These are phyloP conservation scores for Zeus faber DNA, from an alignment of 2,113 vertebrate species.

Conservation along the genomic window DNA sequence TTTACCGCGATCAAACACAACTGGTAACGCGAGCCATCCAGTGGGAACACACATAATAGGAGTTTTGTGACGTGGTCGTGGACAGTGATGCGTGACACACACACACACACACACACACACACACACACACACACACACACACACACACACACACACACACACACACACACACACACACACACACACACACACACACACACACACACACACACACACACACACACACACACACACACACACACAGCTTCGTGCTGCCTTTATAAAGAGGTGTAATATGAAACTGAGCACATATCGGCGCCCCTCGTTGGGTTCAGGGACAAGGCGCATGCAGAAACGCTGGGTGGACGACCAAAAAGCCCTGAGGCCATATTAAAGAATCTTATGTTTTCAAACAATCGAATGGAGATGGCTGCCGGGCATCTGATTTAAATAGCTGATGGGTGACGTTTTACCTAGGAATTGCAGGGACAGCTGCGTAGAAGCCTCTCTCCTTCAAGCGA, in stretches of 20 bases:
- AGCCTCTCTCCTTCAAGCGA: too few relatives aligned
- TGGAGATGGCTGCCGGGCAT: neutral
- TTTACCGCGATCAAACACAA: conserved; percentile 17
- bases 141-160: neutral
- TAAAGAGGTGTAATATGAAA: conserved; percentile 50
- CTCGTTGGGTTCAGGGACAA: conserved; percentile 21
- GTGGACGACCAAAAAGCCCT: too few relatives aligned
- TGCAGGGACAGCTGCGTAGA: too few relatives aligned
- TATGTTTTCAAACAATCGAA: neutral
- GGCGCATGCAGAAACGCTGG: conserved; percentile 42
- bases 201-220: neutral
- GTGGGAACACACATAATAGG: conserved; percentile 42
- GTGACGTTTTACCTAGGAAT: neutral
- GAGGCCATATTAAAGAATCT: neutral
- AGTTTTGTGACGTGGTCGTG: conserved; percentile 19
- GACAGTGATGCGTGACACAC: conserved; percentile 14
- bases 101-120: neutral
- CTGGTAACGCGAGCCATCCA: conserved; percentile 48
- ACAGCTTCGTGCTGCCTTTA: conserved; percentile 20
- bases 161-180: neutral
- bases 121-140: neutral
- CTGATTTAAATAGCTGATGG: too few relatives aligned
- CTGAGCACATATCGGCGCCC: conserved; percentile 15
- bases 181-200: neutral
- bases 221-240: neutral